Conservation (phyloP, 2,113 vertebrate genomes). For the Hippocampus barbouri region DNA sequence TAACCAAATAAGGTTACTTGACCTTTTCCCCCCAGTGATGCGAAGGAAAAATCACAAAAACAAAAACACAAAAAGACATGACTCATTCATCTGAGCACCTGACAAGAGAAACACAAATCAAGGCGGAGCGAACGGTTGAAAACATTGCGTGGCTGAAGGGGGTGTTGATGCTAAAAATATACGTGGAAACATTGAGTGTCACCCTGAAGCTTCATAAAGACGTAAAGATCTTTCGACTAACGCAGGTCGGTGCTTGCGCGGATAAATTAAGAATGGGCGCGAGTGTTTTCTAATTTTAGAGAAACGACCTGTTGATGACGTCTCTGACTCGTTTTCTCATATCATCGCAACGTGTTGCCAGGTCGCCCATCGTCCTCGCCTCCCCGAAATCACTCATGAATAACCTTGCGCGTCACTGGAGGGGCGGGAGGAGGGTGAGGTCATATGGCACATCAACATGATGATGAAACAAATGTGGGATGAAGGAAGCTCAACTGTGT, state of each 20-base stretch:
- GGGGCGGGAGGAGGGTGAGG: too few species aligned
- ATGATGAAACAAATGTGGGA: conserved; percentile 20
- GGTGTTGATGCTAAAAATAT: conserved; percentile 12
- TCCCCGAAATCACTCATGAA: conserved; percentile 7
- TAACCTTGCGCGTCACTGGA: neutral
- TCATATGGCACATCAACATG: conserved; percentile 31
- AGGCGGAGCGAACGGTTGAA: conserved; percentile 34
- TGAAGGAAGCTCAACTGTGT: conserved; percentile 25
- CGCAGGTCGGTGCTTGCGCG: conserved; percentile 11
- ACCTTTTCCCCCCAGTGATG: neutral
- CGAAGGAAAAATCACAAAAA: neutral
- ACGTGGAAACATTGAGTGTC: conserved; percentile 32
- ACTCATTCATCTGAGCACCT: conserved; percentile 17
- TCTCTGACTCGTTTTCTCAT: conserved; percentile 12
- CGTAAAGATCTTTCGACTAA: conserved; percentile 14
- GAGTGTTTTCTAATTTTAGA: conserved; percentile 17
- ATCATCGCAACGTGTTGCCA: conserved; percentile 10
- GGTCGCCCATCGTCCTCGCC: conserved; percentile 7
- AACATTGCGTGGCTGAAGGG: conserved; percentile 7
- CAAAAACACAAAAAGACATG: conserved; percentile 10
- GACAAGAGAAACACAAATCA: conserved; percentile 19
- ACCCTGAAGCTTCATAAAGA: conserved; percentile 16
- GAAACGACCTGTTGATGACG: conserved; percentile 8
- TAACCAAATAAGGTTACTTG: neutral
- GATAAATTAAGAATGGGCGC: conserved; percentile 14